A percentile compares a stretch with the other conserved stretches of the same genome.
phyloP scores from a whole-genome alignment of 2,113 vertebrate species.

The Phodopus roborovskii region DNA sequence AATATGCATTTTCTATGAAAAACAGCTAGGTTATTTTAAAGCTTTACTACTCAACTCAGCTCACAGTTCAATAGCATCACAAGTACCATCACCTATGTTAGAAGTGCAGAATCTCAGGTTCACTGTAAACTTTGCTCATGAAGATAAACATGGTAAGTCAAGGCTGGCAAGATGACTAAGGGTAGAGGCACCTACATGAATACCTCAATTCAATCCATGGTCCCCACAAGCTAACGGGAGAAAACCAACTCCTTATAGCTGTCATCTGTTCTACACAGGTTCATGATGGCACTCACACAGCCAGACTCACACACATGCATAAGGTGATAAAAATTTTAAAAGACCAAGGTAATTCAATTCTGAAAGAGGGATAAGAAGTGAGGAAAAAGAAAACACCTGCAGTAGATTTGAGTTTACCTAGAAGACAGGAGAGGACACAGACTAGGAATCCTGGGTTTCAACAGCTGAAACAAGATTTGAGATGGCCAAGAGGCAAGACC shows the following conservation, averaged over 20 bases:
- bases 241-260: background rate
- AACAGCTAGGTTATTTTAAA: background rate
- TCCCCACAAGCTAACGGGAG: background rate
- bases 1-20: background rate
- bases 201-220: background rate
- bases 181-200: background rate
- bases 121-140: background rate
- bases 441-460: background rate
- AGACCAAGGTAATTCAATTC: background rate
- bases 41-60: background rate
- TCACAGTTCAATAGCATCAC: background rate
- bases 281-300: background rate
- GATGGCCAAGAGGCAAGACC: background rate
- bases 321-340: background rate
- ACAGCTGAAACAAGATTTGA: background rate
- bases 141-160: background rate
- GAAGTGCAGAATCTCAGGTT: background rate
- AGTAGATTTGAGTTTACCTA: background rate
- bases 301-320: background rate
- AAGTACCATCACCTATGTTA: background rate
- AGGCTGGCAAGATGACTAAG: background rate
- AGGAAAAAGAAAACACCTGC: background rate
- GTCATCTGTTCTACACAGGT: background rate
- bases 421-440: background rate
- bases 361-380: background rate